Conservation (phyloP, 2,797 vertebrate species). For the Muscicapa comitata region DNA sequence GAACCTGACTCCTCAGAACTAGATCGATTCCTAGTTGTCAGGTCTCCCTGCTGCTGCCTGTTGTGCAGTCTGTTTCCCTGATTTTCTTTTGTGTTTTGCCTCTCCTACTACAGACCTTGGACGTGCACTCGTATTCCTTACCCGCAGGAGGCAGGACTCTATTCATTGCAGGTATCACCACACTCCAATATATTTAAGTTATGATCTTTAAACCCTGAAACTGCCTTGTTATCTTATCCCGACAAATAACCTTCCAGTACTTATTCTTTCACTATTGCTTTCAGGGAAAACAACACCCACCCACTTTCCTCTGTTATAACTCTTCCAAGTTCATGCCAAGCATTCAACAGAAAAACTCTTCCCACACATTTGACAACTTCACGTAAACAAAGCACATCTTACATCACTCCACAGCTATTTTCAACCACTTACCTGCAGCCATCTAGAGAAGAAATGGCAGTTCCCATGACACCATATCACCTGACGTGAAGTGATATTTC, state of each 20-base stretch:
- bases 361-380: not conserved
- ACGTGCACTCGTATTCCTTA: not conserved
- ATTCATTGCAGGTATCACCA: not conserved
- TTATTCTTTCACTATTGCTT: not conserved
- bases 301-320: not conserved
- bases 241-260: not conserved
- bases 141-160: not conserved
- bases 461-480: not conserved
- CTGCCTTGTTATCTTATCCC: not conserved
- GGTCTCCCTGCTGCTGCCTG: not conserved
- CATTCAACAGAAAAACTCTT: not conserved
- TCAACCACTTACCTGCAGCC: not conserved
- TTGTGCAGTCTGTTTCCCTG: not conserved
- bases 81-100: not conserved
- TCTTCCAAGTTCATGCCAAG: not conserved
- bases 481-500: not conserved
- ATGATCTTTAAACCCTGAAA: slow-evolving; percentile 11
- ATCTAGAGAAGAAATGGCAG: not conserved
- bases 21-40: not conserved
- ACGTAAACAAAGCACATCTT: not conserved
- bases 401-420: not conserved
- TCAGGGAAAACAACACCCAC: not conserved
- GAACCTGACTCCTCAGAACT: not conserved
- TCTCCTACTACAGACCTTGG: not conserved
- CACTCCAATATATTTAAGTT: not conserved